Conservation (phyloP, 2,888 invertebrate genomes). For the Rhagonycha fulva region DNA sequence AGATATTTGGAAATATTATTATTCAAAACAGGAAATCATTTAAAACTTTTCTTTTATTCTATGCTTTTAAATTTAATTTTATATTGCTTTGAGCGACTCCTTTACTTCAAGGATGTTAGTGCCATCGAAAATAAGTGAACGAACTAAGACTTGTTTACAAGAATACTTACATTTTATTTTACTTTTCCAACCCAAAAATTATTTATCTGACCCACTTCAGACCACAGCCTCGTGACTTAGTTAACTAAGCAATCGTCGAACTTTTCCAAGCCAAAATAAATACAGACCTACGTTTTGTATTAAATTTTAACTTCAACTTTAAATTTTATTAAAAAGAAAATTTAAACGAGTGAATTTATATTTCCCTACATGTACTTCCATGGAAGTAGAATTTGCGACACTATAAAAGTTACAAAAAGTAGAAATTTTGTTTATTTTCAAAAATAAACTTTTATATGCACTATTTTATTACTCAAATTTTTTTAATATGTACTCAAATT, state of each 20-base stretch:
- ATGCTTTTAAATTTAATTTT: conserved; percentile 1
- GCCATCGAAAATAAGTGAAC: not conserved
- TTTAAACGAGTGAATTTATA: not conserved
- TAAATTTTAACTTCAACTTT: not conserved
- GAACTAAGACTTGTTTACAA: not conserved
- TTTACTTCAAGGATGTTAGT: not conserved
- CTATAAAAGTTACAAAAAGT: not conserved
- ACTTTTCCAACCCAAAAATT: not conserved
- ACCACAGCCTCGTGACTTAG: not conserved
- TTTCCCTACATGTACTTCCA: not conserved
- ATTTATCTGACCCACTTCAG: not conserved
- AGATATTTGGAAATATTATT: conserved; percentile 9
- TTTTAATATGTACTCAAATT: not conserved
- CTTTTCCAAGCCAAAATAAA: not conserved
- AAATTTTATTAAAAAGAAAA: not conserved
- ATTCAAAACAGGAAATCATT: conserved; percentile 7
- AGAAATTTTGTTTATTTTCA: not conserved
- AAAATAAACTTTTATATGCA: not conserved
- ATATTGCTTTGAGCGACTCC: not conserved
- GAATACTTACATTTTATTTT: not conserved
- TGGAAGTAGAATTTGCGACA: not conserved
- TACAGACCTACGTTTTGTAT: not conserved
- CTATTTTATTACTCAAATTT: not conserved
- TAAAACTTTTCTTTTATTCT: conserved; percentile 6
- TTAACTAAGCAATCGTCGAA: not conserved